These are phyloP conservation scores for Epistrophella euchroma DNA, from an alignment of 2,888 invertebrate genomes.

Conservation along the genomic window DNA sequence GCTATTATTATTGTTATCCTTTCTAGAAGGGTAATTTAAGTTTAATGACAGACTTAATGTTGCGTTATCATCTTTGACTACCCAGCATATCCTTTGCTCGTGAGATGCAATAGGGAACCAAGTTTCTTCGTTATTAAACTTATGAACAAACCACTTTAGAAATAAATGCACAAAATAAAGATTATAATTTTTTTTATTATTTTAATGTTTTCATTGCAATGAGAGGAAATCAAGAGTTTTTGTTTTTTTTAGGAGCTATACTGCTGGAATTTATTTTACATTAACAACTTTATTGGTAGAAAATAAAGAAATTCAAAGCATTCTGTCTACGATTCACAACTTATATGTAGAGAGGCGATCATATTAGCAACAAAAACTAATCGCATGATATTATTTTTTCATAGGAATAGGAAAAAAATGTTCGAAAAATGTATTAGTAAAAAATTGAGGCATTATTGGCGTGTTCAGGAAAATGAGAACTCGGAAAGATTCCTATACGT, in stretches of 20 bases:
- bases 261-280: not conserved
- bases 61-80: slow-evolving; percentile 35
- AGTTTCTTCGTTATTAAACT: slow-evolving; percentile 36
- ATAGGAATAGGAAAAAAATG: too few relatives aligned
- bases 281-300: not conserved
- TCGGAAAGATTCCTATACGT: too few relatives aligned
- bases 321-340: too few relatives aligned
- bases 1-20: slow-evolving; percentile 36
- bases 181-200: not conserved
- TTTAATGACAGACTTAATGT: slow-evolving; percentile 48
- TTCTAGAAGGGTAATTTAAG: slow-evolving; percentile 35
- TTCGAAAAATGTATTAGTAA: too few relatives aligned
- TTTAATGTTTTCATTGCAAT: not conserved
- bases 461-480: too few relatives aligned
- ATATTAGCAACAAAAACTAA: too few relatives aligned
- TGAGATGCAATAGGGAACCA: slow-evolving; percentile 15
- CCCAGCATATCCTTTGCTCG: slow-evolving; percentile 3
- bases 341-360: too few relatives aligned
- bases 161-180: not conserved
- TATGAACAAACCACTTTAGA: not conserved
- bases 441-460: too few relatives aligned
- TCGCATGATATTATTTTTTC: too few relatives aligned
- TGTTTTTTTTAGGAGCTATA: not conserved
- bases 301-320: not conserved
- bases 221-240: not conserved